phyloP scores from a whole-genome alignment of 2,888 invertebrate species.

The Marasmarcha lunaedactyla region DNA sequence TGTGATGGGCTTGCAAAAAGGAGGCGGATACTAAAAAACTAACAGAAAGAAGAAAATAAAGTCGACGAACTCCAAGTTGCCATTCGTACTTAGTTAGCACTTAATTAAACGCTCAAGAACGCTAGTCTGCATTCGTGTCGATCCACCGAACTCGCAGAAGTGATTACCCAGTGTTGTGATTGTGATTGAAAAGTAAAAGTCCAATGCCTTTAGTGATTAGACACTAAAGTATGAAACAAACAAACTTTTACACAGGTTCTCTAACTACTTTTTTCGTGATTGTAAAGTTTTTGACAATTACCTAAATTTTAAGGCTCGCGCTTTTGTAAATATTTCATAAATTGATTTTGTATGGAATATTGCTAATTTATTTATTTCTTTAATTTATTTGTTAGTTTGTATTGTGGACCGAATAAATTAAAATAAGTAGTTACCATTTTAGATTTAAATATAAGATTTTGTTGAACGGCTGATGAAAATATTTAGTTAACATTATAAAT shows the following conservation, averaged over 20 bases:
- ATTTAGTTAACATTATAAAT: slow-evolving; percentile 15
- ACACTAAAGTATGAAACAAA: too few relatives aligned
- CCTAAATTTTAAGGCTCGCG: slow-evolving; percentile 24
- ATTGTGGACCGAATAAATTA: slow-evolving; percentile 15
- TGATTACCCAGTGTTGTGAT: too few relatives aligned
- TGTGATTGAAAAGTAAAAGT: too few relatives aligned
- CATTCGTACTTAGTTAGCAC: slow-evolving; percentile 38
- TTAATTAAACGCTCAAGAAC: slow-evolving; percentile 16
- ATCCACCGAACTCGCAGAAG: slow-evolving; percentile 15
- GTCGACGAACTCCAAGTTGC: slow-evolving; percentile 47
- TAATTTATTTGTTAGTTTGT: slow-evolving; percentile 25
- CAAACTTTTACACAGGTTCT: too few relatives aligned
- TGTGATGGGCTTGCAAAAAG: slow-evolving; percentile 79
- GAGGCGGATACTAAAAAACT: slow-evolving; percentile 36
- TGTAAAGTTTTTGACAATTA: too few relatives aligned
- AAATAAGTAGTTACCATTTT: slow-evolving; percentile 22
- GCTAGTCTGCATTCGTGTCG: slow-evolving; percentile 15
- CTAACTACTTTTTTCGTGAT: too few relatives aligned
- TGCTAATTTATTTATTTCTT: slow-evolving; percentile 28
- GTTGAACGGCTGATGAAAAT: slow-evolving; percentile 11
- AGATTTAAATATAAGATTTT: slow-evolving; percentile 17
- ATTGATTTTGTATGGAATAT: slow-evolving; percentile 4
- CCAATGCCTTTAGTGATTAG: too few relatives aligned
- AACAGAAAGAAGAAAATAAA: slow-evolving; percentile 23
- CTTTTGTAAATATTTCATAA: slow-evolving; percentile 38